These are phyloP conservation scores for Hirundo rustica DNA, from an alignment of 2,797 vertebrate genomes.

Conservation along the genomic window DNA sequence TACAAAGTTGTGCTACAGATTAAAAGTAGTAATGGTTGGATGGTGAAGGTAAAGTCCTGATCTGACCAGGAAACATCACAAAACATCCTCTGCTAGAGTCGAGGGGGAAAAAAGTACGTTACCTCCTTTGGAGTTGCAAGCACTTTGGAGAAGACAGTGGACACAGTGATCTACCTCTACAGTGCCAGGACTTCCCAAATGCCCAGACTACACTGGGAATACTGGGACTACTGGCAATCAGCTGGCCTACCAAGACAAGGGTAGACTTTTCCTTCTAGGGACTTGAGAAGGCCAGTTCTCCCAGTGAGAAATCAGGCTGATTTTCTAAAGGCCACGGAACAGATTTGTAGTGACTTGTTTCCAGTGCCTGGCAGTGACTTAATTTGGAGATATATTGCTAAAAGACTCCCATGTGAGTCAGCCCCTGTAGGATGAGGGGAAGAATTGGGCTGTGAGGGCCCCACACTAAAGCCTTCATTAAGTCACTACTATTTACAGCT, in stretches of 20 bases:
- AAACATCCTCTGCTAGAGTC: background rate
- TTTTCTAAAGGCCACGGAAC: background rate
- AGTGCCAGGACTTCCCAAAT: background rate
- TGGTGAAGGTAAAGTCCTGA: background rate
- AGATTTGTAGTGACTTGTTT: background rate
- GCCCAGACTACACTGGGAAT: background rate
- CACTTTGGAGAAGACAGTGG: background rate
- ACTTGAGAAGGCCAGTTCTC: background rate
- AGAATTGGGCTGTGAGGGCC: background rate
- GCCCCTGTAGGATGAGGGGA: background rate
- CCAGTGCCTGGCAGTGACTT: background rate
- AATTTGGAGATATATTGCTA: background rate
- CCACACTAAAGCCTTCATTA: conserved; percentile 14
- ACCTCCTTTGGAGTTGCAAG: background rate
- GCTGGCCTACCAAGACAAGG: background rate
- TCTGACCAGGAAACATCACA: background rate
- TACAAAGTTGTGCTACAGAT: background rate
- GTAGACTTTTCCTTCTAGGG: background rate
- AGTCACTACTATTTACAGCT: conserved; percentile 62
- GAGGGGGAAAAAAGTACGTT: fast-evolving
- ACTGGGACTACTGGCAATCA: background rate
- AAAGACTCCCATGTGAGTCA: background rate
- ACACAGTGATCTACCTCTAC: background rate
- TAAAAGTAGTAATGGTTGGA: background rate
- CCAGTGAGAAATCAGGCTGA: background rate